Evolutionary conservation across 2,888 invertebrate genomes (phyloP), one percentile per base, ranked within the genome.

Genomic region (Lithophane leautieri): DNA sequence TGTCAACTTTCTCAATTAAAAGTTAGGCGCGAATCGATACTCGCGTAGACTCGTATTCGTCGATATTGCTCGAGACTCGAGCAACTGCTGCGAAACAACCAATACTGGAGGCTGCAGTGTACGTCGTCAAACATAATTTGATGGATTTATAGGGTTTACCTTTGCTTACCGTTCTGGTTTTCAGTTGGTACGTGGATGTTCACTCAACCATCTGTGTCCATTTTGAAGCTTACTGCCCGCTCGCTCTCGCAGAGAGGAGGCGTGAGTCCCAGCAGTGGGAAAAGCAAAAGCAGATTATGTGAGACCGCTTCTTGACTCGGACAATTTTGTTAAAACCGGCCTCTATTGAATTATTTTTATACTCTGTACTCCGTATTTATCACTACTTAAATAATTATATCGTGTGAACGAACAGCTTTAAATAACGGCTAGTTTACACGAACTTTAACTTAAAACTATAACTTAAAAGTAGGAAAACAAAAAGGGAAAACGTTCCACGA

Each of bases 1-100:
- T 85, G 83, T 78, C 76, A 83, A 85, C 86, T 83, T 85, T 81
- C 60, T 81, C 81, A 86, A 85, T 86, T 85, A 85, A 86, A 83
- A 85, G 81, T 86, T 85, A 34, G 50, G 14, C 61, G 28, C 28
- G 40, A 73, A 81, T 82, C 82, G 75, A 85, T 82, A 83, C 44
- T 70, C 12, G 52, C 47, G 76, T 63, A 14, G 44, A 28, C 25
- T 65, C 68, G 47, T 52, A 52, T 68, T 68, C 42, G 47, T 54
- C 7, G 63, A 40, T 58, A 22, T 34, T 67, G 73, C 47, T 52
- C 56, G 65, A 66, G 8, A 47, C n/a, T 34, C 14, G n/a, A 65
- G 44, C 16, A n/a, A 42, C 22, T 16, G 76, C n/a, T 50, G 22
- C 9, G 60, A 54, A 28, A 28, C 8, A 16, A 58, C 44, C 14